Base-by-base conservation (phyloP, 37 sponge, comb jelly and placozoan species). In the Ephydatia muelleri region DNA sequence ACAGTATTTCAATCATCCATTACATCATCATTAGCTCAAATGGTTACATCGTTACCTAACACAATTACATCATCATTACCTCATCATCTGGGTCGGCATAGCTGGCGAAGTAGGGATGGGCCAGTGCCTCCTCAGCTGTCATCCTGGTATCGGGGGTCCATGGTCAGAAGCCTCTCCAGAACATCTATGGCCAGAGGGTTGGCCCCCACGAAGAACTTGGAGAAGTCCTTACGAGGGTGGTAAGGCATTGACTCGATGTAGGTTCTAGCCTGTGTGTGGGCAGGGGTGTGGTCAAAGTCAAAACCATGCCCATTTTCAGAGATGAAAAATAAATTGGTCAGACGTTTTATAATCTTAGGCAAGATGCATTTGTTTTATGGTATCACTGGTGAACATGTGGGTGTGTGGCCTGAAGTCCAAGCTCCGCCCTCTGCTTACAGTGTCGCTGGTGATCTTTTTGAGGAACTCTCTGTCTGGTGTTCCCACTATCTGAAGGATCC, bases 1-100 rank as follows among this genome's bases (percentile, higher is more conserved):
- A 22, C 19, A 65, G 70, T 28, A 68, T 5, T 11, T 3, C 70
- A 29, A 11, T 11, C 29, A 68, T 68, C 4, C 70, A 68, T 28
- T 28, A n/a, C 8, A 68, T 11, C 70, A 68, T 28, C 5, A 68
- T 22, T 65, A 65, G 21, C 14, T 21, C 14, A 65, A 21, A 14
- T 21, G 21, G 19, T 22, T 21, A 14, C 66, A 65, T 21, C 66
- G 21, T 22, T 65, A 22, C 14, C 14, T 22, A 14, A 65, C 19
- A 68, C 70, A 49, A 80, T 30, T 22, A 72, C 29, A 65, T 26
- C 69, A 64, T 31, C 75, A 73, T 5, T 73, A 92, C 97, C 95
- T 97, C 97, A 90, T 97, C 97, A 71, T 86, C 91, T 16, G 95
- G 93, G 69, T 97, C 97, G 28, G 87, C 76, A 48, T 97, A 97